These are phyloP conservation scores for Chrysolina americana DNA, from an alignment of 2,888 invertebrate species.

Conservation along the genomic window DNA sequence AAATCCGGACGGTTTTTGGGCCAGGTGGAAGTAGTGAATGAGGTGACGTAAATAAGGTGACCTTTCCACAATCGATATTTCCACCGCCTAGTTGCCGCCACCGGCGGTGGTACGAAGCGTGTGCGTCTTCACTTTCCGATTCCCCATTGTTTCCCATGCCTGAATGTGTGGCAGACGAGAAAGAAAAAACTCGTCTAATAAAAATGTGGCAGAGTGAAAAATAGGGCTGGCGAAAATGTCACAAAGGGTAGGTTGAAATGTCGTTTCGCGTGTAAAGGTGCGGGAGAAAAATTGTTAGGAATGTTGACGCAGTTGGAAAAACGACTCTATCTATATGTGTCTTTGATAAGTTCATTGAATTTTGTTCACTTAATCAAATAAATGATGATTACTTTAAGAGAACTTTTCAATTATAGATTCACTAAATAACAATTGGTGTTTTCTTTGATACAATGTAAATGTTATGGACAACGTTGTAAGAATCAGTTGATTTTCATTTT, in stretches of 20 bases:
- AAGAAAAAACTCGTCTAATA: neutral
- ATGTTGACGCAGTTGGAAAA: neutral
- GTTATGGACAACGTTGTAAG: too few species aligned
- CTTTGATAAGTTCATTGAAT: too few species aligned
- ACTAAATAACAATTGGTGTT: too few species aligned
- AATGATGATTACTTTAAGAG: too few species aligned
- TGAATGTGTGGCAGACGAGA: neutral
- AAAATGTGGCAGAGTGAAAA: constrained; percentile 9
- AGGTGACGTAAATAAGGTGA: constrained; percentile 61
- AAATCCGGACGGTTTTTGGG: constrained; percentile 46
- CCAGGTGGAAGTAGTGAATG: constrained; percentile 58
- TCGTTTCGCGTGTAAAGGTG: neutral
- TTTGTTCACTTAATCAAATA: too few species aligned
- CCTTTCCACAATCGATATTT: constrained; percentile 59
- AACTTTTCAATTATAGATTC: too few species aligned
- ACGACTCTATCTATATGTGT: neutral
- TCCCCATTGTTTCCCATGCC: neutral
- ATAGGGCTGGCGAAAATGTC: neutral
- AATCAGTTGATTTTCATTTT: too few species aligned
- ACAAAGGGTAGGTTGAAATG: constrained; percentile 5
- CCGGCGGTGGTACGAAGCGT: constrained; percentile 29
- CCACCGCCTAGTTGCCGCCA: constrained; percentile 56
- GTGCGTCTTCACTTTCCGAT: constrained; percentile 18
- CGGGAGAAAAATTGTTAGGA: neutral
- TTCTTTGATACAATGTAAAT: too few species aligned